These are phyloP conservation scores for Caenorhabditis imperialis DNA, from an alignment of 2,888 invertebrate species.

Conservation along the genomic window DNA sequence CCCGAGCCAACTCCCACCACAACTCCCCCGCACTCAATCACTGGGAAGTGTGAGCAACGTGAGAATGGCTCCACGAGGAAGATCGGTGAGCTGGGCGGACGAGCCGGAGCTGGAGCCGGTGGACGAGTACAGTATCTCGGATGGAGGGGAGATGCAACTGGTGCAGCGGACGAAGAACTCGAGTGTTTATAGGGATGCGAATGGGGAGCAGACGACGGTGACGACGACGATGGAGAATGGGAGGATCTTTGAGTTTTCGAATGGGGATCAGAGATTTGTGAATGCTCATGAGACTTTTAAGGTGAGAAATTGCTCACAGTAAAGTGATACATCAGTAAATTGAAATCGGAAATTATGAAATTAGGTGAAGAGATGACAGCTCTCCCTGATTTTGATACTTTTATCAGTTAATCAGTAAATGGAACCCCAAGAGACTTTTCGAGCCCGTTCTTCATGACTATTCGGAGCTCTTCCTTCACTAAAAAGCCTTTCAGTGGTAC, in stretches of 20 bases:
- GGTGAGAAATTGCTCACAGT: no score
- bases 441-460: not conserved
- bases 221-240: constrained; percentile 27
- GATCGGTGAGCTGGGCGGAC: constrained; percentile 34
- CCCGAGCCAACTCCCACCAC: constrained; percentile 1
- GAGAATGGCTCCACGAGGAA: not conserved
- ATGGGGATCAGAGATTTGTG: constrained; percentile 24
- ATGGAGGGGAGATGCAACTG: not conserved
- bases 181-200: constrained; percentile 5
- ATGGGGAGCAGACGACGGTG: constrained; percentile 8
- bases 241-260: constrained; percentile 11
- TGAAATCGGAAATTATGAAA: no score
- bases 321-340: no score
- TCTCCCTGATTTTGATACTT: no score
- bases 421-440: not conserved
- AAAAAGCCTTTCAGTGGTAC: constrained; percentile 21
- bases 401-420: no score
- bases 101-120: constrained; percentile 14
- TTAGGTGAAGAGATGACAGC: no score
- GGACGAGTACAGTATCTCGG: no score
- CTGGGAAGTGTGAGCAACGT: not conserved
- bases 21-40: not conserved
- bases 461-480: not conserved
- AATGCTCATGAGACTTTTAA: no score
- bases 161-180: constrained; percentile 3